These are phyloP conservation scores for Phylloscopus trochilus DNA, from an alignment of 2,113 vertebrate species.

Conservation along the genomic window DNA sequence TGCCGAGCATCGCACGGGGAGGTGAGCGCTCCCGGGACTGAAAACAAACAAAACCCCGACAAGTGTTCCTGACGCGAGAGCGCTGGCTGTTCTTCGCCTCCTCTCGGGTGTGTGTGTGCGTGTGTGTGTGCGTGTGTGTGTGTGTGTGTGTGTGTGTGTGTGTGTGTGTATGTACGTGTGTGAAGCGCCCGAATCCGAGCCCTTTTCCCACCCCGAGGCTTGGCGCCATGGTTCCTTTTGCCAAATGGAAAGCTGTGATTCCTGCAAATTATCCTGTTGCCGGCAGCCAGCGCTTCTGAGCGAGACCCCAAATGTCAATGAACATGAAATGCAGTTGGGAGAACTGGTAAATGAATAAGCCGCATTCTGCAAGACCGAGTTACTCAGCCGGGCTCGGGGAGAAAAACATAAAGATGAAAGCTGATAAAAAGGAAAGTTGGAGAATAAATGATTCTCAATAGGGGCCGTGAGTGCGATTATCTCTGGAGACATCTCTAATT, in stretches of 20 bases:
- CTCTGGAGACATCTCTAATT: constrained; percentile 46
- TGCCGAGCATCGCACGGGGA: background rate
- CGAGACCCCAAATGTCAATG: background rate
- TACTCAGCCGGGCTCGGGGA: background rate
- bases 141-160: background rate
- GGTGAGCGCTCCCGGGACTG: background rate
- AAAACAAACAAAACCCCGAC: background rate
- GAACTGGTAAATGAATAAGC: background rate
- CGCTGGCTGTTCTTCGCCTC: background rate
- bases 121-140: background rate
- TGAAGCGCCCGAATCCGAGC: background rate
- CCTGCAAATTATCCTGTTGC: background rate
- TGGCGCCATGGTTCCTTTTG: background rate
- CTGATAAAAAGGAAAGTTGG: constrained; percentile 10
- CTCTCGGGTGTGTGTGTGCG: no score
- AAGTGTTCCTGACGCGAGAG: accelerated
- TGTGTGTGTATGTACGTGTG: background rate
- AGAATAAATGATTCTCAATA: constrained; percentile 20
- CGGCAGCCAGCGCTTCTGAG: background rate
- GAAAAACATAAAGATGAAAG: background rate
- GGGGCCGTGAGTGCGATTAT: constrained; percentile 12
- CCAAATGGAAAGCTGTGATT: background rate
- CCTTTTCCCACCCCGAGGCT: background rate
- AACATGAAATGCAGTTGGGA: background rate
- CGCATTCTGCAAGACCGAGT: background rate